phyloP scores from a whole-genome alignment of 1,140 invertebrate species.

The Listronotus oregonensis region DNA sequence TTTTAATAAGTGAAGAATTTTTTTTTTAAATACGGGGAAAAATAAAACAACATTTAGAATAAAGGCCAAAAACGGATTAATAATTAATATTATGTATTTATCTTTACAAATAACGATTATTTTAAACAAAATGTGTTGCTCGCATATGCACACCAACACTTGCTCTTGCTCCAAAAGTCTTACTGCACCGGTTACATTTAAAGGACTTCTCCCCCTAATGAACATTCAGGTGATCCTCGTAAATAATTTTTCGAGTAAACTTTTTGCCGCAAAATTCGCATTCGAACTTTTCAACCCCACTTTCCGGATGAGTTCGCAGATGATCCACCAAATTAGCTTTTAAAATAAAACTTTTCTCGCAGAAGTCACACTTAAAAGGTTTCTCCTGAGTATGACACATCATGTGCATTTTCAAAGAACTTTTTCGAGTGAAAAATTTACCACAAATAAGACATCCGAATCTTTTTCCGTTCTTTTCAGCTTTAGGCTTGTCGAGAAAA shows the following conservation, averaged over 20 bases:
- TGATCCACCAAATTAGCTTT: constrained; percentile 70
- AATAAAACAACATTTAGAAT: too few relatives aligned
- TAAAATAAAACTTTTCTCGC: constrained; percentile 63
- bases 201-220: constrained; percentile 54
- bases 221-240: constrained; percentile 63
- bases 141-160: constrained; percentile 66
- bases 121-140: constrained; percentile 58
- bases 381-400: constrained; percentile 61
- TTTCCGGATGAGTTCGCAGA: constrained; percentile 53
- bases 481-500: constrained; percentile 62
- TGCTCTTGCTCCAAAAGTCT: constrained; percentile 62
- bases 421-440: constrained; percentile 67
- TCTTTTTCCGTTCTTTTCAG: constrained; percentile 72
- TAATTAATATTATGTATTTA: too few relatives aligned
- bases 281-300: constrained; percentile 31
- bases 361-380: constrained; percentile 68
- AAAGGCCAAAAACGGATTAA: too few relatives aligned
- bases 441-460: constrained; percentile 70
- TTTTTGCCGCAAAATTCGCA: constrained; percentile 64
- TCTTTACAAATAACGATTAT: constrained; percentile 64
- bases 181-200: constrained; percentile 62
- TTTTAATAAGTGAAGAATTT: too few relatives aligned
- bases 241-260: constrained; percentile 63
- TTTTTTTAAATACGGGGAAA: too few relatives aligned
- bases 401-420: constrained; percentile 65